These are phyloP conservation scores for Acrocyrtus sp. DNA, from an alignment of 2,888 invertebrate species.

Conservation along the genomic window DNA sequence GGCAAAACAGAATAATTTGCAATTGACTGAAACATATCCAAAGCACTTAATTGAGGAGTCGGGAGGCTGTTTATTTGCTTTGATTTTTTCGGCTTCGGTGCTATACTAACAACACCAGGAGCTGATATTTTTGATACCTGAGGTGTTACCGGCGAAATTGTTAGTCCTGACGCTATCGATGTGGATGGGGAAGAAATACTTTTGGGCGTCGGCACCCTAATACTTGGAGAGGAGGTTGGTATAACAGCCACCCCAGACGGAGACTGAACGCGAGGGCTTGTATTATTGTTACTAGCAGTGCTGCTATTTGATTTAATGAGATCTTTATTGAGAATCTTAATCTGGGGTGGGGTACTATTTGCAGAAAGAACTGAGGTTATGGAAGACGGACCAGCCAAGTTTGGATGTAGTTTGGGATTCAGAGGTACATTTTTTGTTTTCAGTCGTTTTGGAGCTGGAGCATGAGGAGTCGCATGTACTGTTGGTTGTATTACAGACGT, in stretches of 20 bases:
- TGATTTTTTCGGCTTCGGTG: conserved; percentile 4
- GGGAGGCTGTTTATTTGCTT: too few relatives aligned
- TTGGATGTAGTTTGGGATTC: conserved; percentile 56
- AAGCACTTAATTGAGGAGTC: not conserved
- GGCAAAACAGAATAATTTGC: conserved; percentile 2
- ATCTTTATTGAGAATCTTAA: conserved; percentile 37
- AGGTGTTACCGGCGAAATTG: conserved; percentile 29
- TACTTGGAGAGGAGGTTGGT: conserved; percentile 21
- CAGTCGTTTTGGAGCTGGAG: conserved; percentile 27
- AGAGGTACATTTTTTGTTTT: conserved; percentile 62
- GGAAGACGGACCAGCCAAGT: not conserved
- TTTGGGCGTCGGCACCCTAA: conserved; percentile 37
- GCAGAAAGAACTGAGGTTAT: not conserved
- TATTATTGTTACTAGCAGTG: conserved; percentile 9
- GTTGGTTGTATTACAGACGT: not conserved
- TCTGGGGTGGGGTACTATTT: conserved; percentile 5
- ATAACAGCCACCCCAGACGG: conserved; percentile 14
- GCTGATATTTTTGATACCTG: not conserved
- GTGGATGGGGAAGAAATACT: conserved; percentile 22
- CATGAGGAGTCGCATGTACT: not conserved
- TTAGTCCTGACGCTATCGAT: conserved; percentile 28
- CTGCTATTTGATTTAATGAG: conserved; percentile 22
- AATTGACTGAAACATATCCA: conserved; percentile 15
- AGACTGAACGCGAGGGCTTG: conserved; percentile 20
- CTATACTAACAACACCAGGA: not conserved